Evolutionary conservation across 2,888 invertebrate genomes (phyloP), one percentile per base, ranked within the genome.

Genomic region (Dryobota labecula): DNA sequence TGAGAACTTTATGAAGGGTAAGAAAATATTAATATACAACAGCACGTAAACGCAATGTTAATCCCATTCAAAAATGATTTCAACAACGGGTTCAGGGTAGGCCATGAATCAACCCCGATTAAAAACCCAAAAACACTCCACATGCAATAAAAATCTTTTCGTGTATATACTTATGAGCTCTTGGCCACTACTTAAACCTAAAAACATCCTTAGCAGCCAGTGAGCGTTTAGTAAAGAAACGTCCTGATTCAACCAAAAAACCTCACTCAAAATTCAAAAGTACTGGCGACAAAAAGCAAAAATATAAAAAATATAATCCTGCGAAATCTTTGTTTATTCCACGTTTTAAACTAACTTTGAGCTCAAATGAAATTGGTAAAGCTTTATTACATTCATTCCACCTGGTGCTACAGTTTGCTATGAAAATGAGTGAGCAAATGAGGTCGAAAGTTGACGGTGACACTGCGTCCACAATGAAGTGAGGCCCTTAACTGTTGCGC

Each of bases 351-450:
- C 51, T 67, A 66, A 70, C 13, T 79, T 73, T 18, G 45, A 62
- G 63, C 67, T 71, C 8, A 72, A 70, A 84, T 73, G 69, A 73
- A 84, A 85, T 81, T 80, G 77, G 80, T 73, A 82, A 83, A 82
- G 78, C 76, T 73, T 81, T 84, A 84, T 86, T 84, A 86, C 80
- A 82, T 84, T 73, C 75, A 87, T 89, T 85, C 76, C 64, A 74
- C 75, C 73, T 82, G 83, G 85, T 81, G 83, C 80, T 84, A 82
- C 84, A 86, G 86, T 87, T 76, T 85, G 82, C 78, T 78, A 78
- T 83, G 87, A 90, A 88, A 90, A 89, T 87, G 85, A 79, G 77
- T 83, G 85, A 88, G 88, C 80, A 88, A 90, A 90, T 88, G 90
- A 88, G 88, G 89, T 89, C 86, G 87, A 87, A 88, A 88, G 88